Evolutionary conservation across 2,888 invertebrate species (phyloP), one percentile per base, ranked within the genome.

Genomic region (Camptogramma bilineatum): DNA sequence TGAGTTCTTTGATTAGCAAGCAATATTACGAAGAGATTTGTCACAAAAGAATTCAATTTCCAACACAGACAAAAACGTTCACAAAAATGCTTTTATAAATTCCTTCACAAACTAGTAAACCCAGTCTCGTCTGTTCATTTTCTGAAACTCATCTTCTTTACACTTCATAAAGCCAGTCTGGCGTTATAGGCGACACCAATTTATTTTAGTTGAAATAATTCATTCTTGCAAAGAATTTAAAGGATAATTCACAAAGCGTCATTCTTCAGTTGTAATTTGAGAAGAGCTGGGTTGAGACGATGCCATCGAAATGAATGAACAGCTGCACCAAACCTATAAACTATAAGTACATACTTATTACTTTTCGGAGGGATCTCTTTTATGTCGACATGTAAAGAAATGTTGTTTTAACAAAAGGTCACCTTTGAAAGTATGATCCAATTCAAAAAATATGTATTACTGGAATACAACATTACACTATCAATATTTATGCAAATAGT

Each of bases 231-330:
- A 56, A 56, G 56, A 56, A 56, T 48, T 73, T 73, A 74, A 78
- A 75, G 79, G 83, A 85, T 85, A 83, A 83, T 81, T 83, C 78
- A 72, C 73, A 72, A 75, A 75, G 81, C 73, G 74, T 78, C 75
- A 68, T 75, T 81, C 79, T 77, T 72, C 72, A 71, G 73, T 75
- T 73, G 83, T 83, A 82, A 87, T 86, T 86, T 81, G 77, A 76
- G 73, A 74, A 72, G 79, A 74, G 79, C 77, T 55, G 63, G 17
- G 48, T 18, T 62, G 46, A 66, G 62, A 51, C 28, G 39, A 18
- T 58, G 53, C 8, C 44, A 34, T 52, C 58, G 66, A 19, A 24
- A 9, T 8, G 8, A n/a, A 18, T 2, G 21, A 28, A 58, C 21
- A 58, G 62, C 53, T 59, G 60, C 31, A 34, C 19, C 48, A 34